These are phyloP conservation scores for Tetanocera ferruginea DNA, from an alignment of 2,888 invertebrate genomes.

Conservation along the genomic window DNA sequence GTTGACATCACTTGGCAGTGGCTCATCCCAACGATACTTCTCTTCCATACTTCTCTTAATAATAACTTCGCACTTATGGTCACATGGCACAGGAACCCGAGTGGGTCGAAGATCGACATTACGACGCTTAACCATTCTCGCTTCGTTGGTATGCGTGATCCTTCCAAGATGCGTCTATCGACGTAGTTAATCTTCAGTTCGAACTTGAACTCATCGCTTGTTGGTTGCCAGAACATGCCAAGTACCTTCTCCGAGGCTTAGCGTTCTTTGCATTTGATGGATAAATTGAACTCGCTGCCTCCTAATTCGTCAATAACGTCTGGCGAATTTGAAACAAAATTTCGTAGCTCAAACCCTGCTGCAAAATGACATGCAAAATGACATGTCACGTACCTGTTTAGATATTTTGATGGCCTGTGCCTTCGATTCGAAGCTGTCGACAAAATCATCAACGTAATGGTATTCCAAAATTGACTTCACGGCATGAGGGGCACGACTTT, in stretches of 20 bases:
- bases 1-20: slow-evolving; percentile 5
- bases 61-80: slow-evolving; percentile 28
- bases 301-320: background rate
- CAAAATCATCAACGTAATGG: slow-evolving; percentile 45
- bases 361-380: background rate
- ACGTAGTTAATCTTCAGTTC: slow-evolving; percentile 35
- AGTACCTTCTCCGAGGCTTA: slow-evolving; percentile 7
- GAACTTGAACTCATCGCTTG: no score
- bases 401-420: slow-evolving; percentile 18
- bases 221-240: no score
- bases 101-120: slow-evolving; percentile 38
- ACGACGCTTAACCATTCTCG: slow-evolving; percentile 28
- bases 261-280: background rate
- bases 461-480: slow-evolving; percentile 35
- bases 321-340: slow-evolving; percentile 34
- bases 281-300: no score
- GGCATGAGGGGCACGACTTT: slow-evolving; percentile 33
- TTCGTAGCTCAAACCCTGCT: slow-evolving; percentile 34
- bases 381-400: slow-evolving; percentile 12
- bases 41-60: background rate
- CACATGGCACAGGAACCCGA: slow-evolving; percentile 30
- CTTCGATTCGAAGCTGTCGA: slow-evolving; percentile 10
- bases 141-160: slow-evolving; percentile 8
- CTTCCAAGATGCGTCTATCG: slow-evolving; percentile 13
- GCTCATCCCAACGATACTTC: background rate